These are phyloP conservation scores for Tychaedon coryphoeus DNA, from an alignment of 2,113 vertebrate species.

Conservation along the genomic window DNA sequence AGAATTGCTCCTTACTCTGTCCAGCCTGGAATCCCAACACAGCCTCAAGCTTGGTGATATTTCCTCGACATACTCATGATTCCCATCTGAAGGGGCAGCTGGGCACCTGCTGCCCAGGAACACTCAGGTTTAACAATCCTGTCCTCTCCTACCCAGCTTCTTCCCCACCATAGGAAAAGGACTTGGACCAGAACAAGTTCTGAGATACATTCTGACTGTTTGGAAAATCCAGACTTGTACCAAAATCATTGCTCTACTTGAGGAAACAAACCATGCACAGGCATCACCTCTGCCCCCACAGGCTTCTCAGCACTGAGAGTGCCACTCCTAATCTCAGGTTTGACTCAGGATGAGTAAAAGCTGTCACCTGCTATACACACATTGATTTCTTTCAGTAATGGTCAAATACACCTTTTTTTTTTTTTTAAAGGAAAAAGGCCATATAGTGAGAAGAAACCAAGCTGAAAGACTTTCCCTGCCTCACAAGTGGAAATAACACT, in stretches of 20 bases:
- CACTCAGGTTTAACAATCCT: neutral
- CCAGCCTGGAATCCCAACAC: neutral
- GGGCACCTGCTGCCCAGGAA: neutral
- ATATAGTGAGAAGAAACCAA: neutral
- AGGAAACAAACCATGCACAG: neutral
- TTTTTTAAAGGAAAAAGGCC: neutral
- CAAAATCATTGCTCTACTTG: neutral
- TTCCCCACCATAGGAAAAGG: neutral
- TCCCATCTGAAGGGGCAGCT: neutral
- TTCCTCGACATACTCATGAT: accelerated
- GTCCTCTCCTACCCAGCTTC: neutral
- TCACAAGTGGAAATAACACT: neutral
- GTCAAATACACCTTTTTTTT: neutral
- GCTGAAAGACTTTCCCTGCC: neutral
- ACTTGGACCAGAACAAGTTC: neutral
- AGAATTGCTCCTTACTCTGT: neutral
- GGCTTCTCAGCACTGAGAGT: neutral
- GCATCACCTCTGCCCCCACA: neutral
- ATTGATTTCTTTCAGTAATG: neutral
- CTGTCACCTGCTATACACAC: neutral
- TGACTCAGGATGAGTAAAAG: neutral
- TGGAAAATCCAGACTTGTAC: neutral
- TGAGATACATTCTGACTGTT: neutral
- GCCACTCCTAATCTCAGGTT: neutral
- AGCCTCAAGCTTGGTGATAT: neutral